Conservation (phyloP, 1,140 invertebrate genomes). For the Leptinotarsa texana region DNA sequence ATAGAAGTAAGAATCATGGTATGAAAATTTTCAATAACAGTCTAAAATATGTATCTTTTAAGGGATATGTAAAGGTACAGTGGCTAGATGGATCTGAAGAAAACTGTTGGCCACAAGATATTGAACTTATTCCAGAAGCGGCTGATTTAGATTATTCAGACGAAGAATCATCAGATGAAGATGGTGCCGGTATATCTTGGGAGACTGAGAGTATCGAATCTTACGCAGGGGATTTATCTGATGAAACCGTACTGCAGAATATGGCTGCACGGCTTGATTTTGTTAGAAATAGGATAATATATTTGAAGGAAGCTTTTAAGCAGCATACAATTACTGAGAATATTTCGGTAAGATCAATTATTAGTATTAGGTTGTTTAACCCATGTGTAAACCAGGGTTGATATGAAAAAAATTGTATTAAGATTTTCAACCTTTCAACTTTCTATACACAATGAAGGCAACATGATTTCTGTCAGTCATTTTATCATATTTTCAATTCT, state of each 20-base stretch:
- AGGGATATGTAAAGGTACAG: constrained; percentile 73
- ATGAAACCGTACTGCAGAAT: constrained; percentile 50
- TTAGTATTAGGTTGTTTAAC: no score
- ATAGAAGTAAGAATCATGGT: constrained; percentile 68
- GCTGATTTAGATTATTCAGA: constrained; percentile 68
- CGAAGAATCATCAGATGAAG: constrained; percentile 61
- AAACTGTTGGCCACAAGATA: constrained; percentile 84
- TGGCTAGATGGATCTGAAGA: constrained; percentile 85
- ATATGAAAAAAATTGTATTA: no score
- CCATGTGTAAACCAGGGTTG: no score
- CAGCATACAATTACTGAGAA: constrained; percentile 44
- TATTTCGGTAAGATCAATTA: constrained; percentile 44
- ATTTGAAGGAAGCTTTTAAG: constrained; percentile 49
- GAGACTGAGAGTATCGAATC: constrained; percentile 77
- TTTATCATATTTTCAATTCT: no score
- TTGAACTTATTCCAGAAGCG: constrained; percentile 49
- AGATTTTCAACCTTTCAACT: no score
- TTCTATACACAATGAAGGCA: no score
- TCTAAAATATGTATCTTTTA: constrained; percentile 19
- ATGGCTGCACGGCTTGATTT: constrained; percentile 53
- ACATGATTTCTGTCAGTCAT: no score
- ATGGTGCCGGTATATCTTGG: constrained; percentile 66
- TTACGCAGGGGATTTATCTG: constrained; percentile 49
- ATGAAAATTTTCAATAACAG: background rate
- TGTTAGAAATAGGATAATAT: constrained; percentile 48